Evolutionary conservation across 92 coral and sea anemone species (phyloP).

Genomic region (Phenganax marumi): DNA sequence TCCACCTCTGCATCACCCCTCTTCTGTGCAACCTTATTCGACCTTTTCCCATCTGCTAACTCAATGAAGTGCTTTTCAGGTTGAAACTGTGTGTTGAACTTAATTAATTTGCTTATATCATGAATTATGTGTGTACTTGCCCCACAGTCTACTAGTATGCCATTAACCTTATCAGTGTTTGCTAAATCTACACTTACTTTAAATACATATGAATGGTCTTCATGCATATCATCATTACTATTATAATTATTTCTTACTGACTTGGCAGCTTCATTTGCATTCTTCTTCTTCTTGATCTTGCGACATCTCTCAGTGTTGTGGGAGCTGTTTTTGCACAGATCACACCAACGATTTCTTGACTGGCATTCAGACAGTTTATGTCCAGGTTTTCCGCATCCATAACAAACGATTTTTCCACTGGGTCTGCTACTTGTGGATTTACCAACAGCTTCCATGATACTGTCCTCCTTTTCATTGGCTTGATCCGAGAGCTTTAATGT

Average conservation of each 20-base stretch:
- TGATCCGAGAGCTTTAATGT: constrained; percentile 9
- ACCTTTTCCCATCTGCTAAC: not conserved
- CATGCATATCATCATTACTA: constrained; percentile 7
- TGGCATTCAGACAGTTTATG: not conserved
- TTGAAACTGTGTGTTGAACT: not conserved
- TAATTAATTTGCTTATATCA: not conserved
- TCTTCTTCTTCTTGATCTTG: not conserved
- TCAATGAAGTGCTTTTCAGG: constrained; percentile 11
- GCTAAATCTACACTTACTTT: constrained; percentile 3
- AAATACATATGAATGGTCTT: constrained; percentile 5
- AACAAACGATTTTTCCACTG: not conserved
- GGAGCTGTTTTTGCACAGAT: not conserved
- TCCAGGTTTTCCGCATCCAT: constrained; percentile 3
- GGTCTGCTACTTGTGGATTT: not conserved
- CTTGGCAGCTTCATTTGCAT: not conserved
- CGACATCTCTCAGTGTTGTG: not conserved
- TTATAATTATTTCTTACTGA: not conserved
- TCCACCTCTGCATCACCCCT: constrained; percentile 4
- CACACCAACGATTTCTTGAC: not conserved
- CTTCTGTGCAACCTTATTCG: not conserved
- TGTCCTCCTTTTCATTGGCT: constrained; percentile 16
- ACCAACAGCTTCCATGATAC: constrained; percentile 10
- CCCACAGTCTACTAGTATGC: constrained; percentile 3
- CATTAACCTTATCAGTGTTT: not conserved
- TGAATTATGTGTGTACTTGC: not conserved